A percentile compares a stretch with the other conserved stretches of the same genome.
These are phyloP conservation scores for Chaetodon trifascialis DNA, from an alignment of 2,113 vertebrate species.

Conservation along the genomic window DNA sequence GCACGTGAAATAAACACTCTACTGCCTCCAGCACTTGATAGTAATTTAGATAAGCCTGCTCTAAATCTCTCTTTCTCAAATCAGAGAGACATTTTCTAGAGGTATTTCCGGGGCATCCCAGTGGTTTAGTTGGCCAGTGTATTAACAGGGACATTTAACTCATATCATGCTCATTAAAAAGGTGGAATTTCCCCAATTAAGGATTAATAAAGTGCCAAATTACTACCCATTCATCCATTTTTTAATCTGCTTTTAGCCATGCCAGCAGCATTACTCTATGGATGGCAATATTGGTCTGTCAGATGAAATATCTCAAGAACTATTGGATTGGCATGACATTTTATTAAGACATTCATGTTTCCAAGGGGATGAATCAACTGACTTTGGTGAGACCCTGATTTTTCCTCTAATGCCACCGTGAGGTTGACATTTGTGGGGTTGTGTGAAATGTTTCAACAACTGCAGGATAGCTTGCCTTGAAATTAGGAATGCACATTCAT, in stretches of 20 bases:
- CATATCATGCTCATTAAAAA: not conserved
- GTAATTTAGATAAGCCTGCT: slow-evolving; percentile 45
- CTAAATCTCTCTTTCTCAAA: slow-evolving; percentile 11
- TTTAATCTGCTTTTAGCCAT: not conserved
- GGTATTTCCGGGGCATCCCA: not conserved
- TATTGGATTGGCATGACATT: not conserved
- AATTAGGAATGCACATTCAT: not conserved
- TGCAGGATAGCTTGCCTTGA: not conserved
- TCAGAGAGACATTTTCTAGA: slow-evolving; percentile 16
- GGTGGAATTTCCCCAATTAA: not conserved
- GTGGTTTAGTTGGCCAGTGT: slow-evolving; percentile 1
- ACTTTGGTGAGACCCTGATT: not conserved
- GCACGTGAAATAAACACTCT: slow-evolving; percentile 37
- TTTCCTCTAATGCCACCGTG: not conserved
- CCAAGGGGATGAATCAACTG: not conserved
- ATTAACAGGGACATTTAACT: slow-evolving; percentile 9
- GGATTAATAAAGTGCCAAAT: not conserved
- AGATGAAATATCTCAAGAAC: not conserved
- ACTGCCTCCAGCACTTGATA: slow-evolving; percentile 29
- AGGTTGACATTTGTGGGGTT: not conserved
- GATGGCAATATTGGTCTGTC: not conserved
- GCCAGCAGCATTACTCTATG: not conserved
- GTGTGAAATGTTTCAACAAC: not conserved
- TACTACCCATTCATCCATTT: not conserved
- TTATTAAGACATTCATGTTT: not conserved